Conservation (phyloP, 2,113 vertebrate species). For the Pontoporia blainvillei region DNA sequence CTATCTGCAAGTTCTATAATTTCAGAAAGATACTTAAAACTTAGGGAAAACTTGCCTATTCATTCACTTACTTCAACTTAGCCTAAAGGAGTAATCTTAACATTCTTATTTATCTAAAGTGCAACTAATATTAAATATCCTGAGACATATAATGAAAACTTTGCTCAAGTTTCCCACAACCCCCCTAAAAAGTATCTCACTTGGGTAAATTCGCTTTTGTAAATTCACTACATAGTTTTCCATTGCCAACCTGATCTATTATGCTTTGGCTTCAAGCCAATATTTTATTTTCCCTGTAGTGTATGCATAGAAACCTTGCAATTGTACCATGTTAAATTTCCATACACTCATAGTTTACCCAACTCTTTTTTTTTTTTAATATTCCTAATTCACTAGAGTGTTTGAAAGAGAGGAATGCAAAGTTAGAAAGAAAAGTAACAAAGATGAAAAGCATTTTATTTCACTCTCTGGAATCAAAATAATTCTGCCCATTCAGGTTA, state of each 20-base stretch:
- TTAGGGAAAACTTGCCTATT: not conserved
- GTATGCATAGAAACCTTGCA: not conserved
- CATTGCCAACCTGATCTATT: not conserved
- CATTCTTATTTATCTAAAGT: not conserved
- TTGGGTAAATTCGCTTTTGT: not conserved
- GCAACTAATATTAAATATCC: slow-evolving; percentile 4
- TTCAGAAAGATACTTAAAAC: slow-evolving; percentile 45
- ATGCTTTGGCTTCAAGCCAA: not conserved
- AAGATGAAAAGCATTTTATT: not conserved
- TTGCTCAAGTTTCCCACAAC: not conserved
- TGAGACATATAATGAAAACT: not conserved
- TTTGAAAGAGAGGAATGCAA: not conserved
- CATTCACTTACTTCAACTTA: slow-evolving; percentile 34
- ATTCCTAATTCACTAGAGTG: not conserved
- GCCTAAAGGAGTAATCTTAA: not conserved
- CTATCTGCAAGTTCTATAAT: slow-evolving; percentile 17
- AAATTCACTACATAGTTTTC: not conserved
- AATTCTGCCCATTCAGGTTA: not conserved
- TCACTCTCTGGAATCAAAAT: not conserved
- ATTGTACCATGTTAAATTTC: not conserved
- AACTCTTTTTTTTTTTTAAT: not conserved
- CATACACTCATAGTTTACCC: not conserved
- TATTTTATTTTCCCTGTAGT: not conserved
- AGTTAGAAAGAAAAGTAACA: not conserved
- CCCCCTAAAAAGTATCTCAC: not conserved